Conservation (phyloP, 2,113 vertebrate genomes). For the Ploceus nigricollis region DNA sequence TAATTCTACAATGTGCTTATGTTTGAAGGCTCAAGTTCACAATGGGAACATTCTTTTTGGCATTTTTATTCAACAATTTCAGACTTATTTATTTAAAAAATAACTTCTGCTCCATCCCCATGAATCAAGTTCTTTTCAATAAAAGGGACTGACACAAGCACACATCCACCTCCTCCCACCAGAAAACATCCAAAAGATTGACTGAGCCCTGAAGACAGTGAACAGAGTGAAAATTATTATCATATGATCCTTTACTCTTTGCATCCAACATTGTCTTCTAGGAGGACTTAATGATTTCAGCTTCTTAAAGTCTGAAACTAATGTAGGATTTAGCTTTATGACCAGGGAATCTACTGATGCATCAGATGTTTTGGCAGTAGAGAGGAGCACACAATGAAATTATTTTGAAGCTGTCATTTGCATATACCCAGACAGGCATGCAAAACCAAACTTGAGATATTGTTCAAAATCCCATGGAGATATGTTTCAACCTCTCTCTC, state of each 20-base stretch:
- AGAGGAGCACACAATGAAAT: not conserved
- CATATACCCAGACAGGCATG: not conserved
- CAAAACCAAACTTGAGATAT: constrained; percentile 3
- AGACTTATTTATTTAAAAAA: not conserved
- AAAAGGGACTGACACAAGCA: not conserved
- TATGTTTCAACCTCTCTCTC: not conserved
- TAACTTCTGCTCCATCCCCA: not conserved
- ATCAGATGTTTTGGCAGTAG: constrained; percentile 5
- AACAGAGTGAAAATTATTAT: not conserved
- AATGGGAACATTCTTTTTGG: not conserved
- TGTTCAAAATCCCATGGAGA: constrained; percentile 6
- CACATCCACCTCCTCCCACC: not conserved
- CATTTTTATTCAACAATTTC: not conserved
- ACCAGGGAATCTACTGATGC: not conserved
- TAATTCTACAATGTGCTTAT: not conserved
- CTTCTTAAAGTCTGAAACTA: not conserved
- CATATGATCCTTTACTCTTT: not conserved
- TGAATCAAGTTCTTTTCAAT: not conserved
- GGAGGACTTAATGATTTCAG: not conserved
- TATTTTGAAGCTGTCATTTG: constrained; percentile 20
- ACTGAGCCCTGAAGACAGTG: not conserved
- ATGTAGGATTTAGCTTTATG: not conserved
- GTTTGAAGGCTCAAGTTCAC: not conserved
- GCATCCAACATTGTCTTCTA: not conserved
- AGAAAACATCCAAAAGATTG: not conserved